Base-by-base conservation (phyloP, 1,140 invertebrate genomes). In the Gryllus bimaculatus region DNA sequence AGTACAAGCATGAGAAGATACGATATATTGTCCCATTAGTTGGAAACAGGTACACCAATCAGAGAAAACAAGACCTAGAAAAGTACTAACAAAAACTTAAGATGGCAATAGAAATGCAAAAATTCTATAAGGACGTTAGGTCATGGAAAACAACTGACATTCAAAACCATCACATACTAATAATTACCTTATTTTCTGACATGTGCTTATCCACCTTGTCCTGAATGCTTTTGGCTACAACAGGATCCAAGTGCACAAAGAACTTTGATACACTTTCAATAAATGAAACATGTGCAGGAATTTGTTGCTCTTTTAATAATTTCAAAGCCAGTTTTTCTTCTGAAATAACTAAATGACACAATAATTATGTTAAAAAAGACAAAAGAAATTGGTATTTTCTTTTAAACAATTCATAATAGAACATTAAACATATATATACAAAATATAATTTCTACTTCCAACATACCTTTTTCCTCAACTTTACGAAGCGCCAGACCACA, bases 401-500 rank as follows among this genome's bases (percentile, higher is more conserved):
- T 18, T 66, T 66, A 66, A 66, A 66, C 54, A 66, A 39, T 66
- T 66, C 54, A 10, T 13, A 66, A 66, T 13, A 66, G 7, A 66
- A 66, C 54, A 66, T 66, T 66, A 18, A 0, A 73, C 13, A 18
- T 7, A 18, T 3, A 66, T 7, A 13, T 5, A 13, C 54, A 66
- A 66, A 7, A 66, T 66, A 66, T 18, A 66, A 66, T 66, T 2
- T 39, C 26, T 66, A 66, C 54, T 66, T 66, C 3, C 10, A 66
- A 13, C 54, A 13, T 82, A 86, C 84, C 82, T 78, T 79, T 47
- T 74, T 8, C 80, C 78, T 80, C 20, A 75, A 79, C 77, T 49
- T 80, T 79, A 80, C 80, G 82, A 8, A 80, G 74, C 5, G 87
- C 88, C n/a, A 89, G 80, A 79, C 86, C 85, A 79, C 85, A 84